A percentile compares a stretch with the other conserved stretches of the same genome.
Conservation (phyloP, 2,888 invertebrate species). For the Parnassius smintheus region DNA sequence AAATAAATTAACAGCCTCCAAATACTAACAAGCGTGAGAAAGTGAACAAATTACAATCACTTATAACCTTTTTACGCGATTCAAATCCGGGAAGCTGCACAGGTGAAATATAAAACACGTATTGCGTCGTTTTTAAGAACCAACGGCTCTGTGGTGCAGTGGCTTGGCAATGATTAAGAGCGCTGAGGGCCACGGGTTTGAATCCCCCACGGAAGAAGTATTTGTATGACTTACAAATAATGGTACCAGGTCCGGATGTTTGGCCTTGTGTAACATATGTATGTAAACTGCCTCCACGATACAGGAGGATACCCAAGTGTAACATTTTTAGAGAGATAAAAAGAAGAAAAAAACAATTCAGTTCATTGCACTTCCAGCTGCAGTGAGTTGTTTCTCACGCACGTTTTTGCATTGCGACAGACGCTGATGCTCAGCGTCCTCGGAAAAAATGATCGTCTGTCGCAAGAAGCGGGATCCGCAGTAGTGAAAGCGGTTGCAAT, state of each 20-base stretch:
- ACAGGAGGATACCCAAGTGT: too few species aligned
- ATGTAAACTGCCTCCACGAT: too few species aligned
- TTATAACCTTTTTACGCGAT: slow-evolving; percentile 2
- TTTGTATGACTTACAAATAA: too few species aligned
- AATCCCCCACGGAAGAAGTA: too few species aligned
- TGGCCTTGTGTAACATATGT: too few species aligned
- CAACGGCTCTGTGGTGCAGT: too few species aligned
- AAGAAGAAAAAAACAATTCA: not conserved
- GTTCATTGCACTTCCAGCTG: not conserved
- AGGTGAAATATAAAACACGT: not conserved
- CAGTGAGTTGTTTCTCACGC: slow-evolving; percentile 28
- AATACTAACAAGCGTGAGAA: slow-evolving; percentile 8
- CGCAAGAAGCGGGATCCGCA: slow-evolving; percentile 38
- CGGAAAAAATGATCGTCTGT: slow-evolving; percentile 43
- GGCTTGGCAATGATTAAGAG: too few species aligned
- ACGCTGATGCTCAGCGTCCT: slow-evolving; percentile 33
- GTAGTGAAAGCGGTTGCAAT: slow-evolving; percentile 50
- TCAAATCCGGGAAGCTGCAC: slow-evolving; percentile 10
- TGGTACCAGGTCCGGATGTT: too few species aligned
- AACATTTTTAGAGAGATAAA: too few species aligned
- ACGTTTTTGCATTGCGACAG: slow-evolving; percentile 23
- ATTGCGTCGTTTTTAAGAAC: slow-evolving; percentile 5
- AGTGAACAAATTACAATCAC: not conserved
- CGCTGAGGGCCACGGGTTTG: too few species aligned
- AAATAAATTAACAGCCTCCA: too few species aligned